Evolutionary conservation across 2,113 vertebrate genomes (phyloP), one percentile per base, ranked within the genome.

Genomic region (Scopus umbretta): DNA sequence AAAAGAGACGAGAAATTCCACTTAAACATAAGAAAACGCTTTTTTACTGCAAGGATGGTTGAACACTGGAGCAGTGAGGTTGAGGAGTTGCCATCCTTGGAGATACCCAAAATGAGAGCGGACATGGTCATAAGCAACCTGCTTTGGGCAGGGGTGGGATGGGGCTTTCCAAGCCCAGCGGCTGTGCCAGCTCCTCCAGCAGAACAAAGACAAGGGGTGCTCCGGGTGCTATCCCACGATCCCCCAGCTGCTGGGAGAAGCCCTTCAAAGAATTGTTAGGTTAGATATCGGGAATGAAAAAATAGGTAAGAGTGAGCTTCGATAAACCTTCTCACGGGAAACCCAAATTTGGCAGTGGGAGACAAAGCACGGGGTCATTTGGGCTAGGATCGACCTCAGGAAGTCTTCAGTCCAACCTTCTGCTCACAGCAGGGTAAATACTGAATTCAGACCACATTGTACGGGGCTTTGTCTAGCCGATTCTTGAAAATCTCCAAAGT

Each of bases 201-300:
- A 68, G 16, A 68, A 22, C 12, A 5, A 36, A 61, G 61, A 32
- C 9, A 3, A 50, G 30, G 59, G 70, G 22, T 38, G 34, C 16
- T 43, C 49, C 0, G 3, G 27, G 7, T 16, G 16, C 38, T 11
- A 30, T 21, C 21, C 6, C 0, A 0, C 8, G 3, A 30, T 10
- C 14, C 42, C 23, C 6, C 50, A 27, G 42, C 12, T 43, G 40
- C 36, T 70, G 65, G 13, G 36, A 78, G 55, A 40, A 68, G n/a
- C 19, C 21, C 29, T 72, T 79, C 70, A 38, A 34, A 73, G n/a
- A 55, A n/a, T 5, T 27, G 6, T 49, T 42, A 38, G 16, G 32
- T 65, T 65, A 61, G 30, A 11, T 34, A 85, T 1, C 5, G 2
- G 26, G 29, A 55, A 56, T 19, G 7, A 42, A 76, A 75, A 61